phyloP scores from a whole-genome alignment of 2,797 vertebrate genomes.

The Hyperoplus lanceolatus region DNA sequence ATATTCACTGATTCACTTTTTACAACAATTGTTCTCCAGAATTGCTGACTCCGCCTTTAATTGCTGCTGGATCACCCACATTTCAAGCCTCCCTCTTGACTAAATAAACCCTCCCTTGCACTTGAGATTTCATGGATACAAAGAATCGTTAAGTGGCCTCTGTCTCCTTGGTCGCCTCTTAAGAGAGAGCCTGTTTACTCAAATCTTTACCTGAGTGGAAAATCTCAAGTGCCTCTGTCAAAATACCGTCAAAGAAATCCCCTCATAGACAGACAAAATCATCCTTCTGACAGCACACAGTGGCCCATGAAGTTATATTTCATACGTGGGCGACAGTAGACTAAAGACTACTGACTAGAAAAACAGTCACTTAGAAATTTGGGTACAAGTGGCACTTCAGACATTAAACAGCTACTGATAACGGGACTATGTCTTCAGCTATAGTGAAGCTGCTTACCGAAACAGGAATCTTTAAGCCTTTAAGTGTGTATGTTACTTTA shows the following conservation, averaged over 20 bases:
- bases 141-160: slow-evolving; percentile 37
- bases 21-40: too few relatives aligned
- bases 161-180: slow-evolving; percentile 22
- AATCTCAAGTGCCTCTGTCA: slow-evolving; percentile 80
- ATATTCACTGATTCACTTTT: too few relatives aligned
- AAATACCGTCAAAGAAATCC: slow-evolving; percentile 61
- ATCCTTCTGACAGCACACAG: slow-evolving; percentile 27
- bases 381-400: background rate
- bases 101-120: background rate
- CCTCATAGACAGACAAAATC: slow-evolving; percentile 21
- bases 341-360: background rate
- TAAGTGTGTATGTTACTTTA: background rate
- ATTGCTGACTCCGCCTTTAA: background rate
- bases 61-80: background rate
- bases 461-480: background rate
- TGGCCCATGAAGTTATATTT: slow-evolving; percentile 27
- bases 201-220: slow-evolving; percentile 70
- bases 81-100: background rate
- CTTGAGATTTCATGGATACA: slow-evolving; percentile 50
- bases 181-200: slow-evolving; percentile 58
- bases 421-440: background rate
- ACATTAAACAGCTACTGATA: background rate
- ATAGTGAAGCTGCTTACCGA: background rate
- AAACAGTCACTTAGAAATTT: background rate
- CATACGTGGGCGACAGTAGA: slow-evolving; percentile 11